Evolutionary conservation across 2,113 vertebrate species (phyloP), one percentile per base, ranked within the genome.

Genomic region (Ramphastos sulfuratus): DNA sequence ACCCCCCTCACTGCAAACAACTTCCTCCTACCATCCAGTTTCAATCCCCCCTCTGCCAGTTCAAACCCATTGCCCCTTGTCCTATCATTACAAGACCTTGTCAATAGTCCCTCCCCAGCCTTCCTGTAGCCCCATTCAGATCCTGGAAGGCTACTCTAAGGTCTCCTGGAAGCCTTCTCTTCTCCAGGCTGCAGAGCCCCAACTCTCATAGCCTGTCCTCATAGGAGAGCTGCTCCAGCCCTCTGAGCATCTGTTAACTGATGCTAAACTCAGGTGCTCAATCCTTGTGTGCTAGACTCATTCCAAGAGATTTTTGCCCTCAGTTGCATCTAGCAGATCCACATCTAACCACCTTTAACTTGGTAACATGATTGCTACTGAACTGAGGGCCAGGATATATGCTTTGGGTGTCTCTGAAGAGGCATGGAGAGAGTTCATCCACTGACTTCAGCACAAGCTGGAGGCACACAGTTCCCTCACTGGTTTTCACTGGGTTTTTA

Each of bases 381-480:
- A 74, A 74, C 11, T 27, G n/a, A 93, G 78, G 39, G 48, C 77
- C 35, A 39, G 46, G 39, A 2, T 61, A 13, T 31, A 56, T 9
- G 44, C 71, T 44, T 44, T 21, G 59, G 48, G 30, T 42, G 48
- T 79, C 44, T 85, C 85, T 46, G 64, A 30, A 69, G 89, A 92
- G 71, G 78, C 86, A 59, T 65, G 33, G 37, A 93, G 60, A 30
- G 61, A 79, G 37, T 70, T 79, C 48, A 46, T 59, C 52, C 59
- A 28, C 63, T 63, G 63, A 59, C 66, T 81, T 76, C 30, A 72
- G 76, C 70, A 48, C 71, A 82, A 63, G 63, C 70, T 70, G 63
- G 89, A 93, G 94, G 86, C 86, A 94, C 63, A n/a, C 44, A 52
- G 48, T 82, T 87, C 58, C 60, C 56, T 73, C 63, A 10, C 46